Evolutionary conservation across 2,113 vertebrate species (phyloP).

Genomic region (Nettapus auritus): DNA sequence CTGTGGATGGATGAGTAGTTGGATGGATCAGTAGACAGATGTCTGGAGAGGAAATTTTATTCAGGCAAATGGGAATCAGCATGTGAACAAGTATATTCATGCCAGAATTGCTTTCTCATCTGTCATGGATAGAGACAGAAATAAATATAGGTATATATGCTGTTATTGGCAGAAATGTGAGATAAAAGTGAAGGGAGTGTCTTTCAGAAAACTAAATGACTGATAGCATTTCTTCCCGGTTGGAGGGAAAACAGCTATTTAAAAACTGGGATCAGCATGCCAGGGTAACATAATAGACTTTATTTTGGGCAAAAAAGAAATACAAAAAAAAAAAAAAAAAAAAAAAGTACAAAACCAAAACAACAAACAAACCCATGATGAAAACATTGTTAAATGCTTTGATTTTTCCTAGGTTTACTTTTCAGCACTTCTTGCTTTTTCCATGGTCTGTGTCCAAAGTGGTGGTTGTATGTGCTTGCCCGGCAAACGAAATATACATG

Average conservation of each 20-base stretch:
- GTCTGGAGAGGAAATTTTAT: conserved; percentile 7
- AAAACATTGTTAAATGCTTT: background rate
- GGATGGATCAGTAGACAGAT: conserved; percentile 11
- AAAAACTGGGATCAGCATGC: background rate
- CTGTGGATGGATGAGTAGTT: background rate
- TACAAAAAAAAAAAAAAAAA: no score
- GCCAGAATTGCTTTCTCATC: background rate
- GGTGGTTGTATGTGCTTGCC: background rate
- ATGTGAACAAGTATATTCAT: conserved; percentile 8
- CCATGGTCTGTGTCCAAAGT: background rate
- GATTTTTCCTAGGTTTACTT: background rate
- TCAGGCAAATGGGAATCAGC: background rate
- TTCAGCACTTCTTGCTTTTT: background rate
- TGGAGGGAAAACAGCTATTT: background rate
- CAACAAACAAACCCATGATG: background rate
- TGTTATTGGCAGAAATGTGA: background rate
- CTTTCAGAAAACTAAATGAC: background rate
- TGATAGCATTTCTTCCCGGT: background rate
- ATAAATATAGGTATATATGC: background rate
- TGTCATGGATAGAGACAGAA: background rate
- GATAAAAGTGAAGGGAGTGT: background rate
- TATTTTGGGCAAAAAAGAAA: background rate
- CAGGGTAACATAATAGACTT: background rate
- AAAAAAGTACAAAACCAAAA: no score
- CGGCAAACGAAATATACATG: background rate